Evolutionary conservation across 2,113 vertebrate species (phyloP).

Genomic region (Alaudala cheleensis): DNA sequence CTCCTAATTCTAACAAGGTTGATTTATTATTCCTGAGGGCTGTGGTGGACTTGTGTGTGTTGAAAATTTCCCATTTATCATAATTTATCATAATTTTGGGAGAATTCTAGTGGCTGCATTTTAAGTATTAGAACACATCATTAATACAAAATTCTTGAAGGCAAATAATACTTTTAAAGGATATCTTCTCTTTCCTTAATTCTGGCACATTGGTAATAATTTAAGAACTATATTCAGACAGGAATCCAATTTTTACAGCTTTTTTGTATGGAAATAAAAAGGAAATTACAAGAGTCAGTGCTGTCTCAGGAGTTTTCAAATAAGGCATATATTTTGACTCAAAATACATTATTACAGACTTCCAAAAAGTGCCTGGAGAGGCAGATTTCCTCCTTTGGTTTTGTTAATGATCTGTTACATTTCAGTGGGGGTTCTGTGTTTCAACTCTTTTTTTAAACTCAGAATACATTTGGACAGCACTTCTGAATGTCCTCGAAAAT

Average conservation of each 20-base stretch:
- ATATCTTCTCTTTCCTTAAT: neutral
- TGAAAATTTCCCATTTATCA: neutral
- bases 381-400: neutral
- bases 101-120: neutral
- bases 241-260: neutral
- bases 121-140: neutral
- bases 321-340: neutral
- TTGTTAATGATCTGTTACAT: neutral
- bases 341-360: neutral
- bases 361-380: neutral
- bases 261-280: neutral
- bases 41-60: neutral
- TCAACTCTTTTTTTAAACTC: neutral
- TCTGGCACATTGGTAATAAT: neutral
- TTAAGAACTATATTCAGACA: neutral
- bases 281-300: neutral
- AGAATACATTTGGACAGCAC: neutral
- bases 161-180: neutral
- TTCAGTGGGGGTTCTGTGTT: neutral
- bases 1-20: neutral
- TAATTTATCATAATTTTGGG: accelerated
- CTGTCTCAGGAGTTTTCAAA: neutral
- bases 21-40: neutral
- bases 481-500: neutral
- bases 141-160: neutral